These are phyloP conservation scores for Chrysaora quinquecirrha DNA, from an alignment of 30 jellyfish, hydroid and myxozoan genomes.

Conservation along the genomic window DNA sequence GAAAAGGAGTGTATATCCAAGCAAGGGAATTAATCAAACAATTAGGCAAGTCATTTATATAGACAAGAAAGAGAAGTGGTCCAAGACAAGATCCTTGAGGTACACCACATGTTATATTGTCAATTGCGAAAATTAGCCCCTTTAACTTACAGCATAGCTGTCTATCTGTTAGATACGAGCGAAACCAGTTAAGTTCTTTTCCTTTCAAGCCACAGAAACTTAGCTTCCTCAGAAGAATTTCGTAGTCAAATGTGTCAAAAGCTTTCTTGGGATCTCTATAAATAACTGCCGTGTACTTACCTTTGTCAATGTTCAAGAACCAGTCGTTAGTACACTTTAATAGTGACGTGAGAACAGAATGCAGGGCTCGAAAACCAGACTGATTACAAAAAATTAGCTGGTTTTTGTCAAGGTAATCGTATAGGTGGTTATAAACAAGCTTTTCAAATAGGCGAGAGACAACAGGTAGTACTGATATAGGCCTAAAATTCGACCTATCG, in stretches of 20 bases:
- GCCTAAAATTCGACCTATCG: conserved; percentile 30
- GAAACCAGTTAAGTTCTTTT: conserved; percentile 21
- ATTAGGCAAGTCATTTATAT: not conserved
- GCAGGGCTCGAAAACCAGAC: conserved; percentile 29
- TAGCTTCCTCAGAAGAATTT: conserved; percentile 14
- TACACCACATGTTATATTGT: not conserved
- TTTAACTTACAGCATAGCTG: conserved; percentile 48
- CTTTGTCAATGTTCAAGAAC: conserved; percentile 25
- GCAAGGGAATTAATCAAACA: no score
- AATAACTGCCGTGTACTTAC: conserved; percentile 15
- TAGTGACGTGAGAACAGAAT: conserved; percentile 8
- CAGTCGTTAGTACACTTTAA: conserved; percentile 24
- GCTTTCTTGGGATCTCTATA: conserved; percentile 16
- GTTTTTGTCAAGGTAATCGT: conserved; percentile 12
- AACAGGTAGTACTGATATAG: conserved; percentile 35
- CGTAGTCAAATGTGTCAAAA: conserved; percentile 31
- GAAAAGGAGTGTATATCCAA: no score
- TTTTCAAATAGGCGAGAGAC: conserved; percentile 23
- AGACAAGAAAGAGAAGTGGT: not conserved
- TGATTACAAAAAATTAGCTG: conserved; percentile 9
- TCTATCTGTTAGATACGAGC: conserved; percentile 29
- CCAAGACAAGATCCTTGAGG: not conserved
- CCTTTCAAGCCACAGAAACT: not conserved
- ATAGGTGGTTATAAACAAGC: conserved; percentile 5
- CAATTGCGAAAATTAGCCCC: conserved; percentile 1